Evolutionary conservation across 2,888 invertebrate genomes (phyloP), one percentile per base, ranked within the genome.

Genomic region (Latrodectus elegans): DNA sequence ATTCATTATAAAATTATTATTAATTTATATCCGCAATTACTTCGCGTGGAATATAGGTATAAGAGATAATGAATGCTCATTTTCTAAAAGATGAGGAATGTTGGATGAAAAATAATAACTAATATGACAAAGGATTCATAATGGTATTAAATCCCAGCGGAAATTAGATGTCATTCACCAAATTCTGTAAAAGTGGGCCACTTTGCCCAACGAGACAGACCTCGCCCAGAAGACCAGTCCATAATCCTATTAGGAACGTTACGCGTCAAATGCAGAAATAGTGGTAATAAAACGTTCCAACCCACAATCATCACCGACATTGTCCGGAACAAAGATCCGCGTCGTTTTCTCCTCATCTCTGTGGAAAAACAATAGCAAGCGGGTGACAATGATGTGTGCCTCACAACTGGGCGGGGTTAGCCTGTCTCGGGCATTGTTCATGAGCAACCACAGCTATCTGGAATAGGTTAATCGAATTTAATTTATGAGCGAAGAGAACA

Each of bases 311-410:
- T n/a, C 60, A 60, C 12, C 60, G 12, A 60, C 60, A n/a, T 60
- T 10, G 60, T 60, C 60, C 6, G 60, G n/a, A 60, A 60, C 60
- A 60, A 60, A 60, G n/a, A 60, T 38, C 38, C 38, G 60, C 12
- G 60, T 60, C 60, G 4, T 22, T 38, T 38, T 38, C 38, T 2
- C 38, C 38, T 38, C 38, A 38, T 38, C 38, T 4, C 38, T 38
- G 1, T 38, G 55, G 15, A 60, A 60, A 60, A 60, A 60, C 60
- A 60, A 60, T 60, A n/a, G n/a, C 60, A 12, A 60, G 14, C 14
- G n/a, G 60, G 60, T 60, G 60, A 60, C 60, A 60, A 60, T 60
- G n/a, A 60, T 60, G 60, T 60, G 60, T 60, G 14, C 60, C 60
- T n/a, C 14, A 10, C 60, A 60, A 60, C n/a, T 6, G 60, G 60